Evolutionary conservation across 2,113 vertebrate species (phyloP).

Genomic region (Ammodytes marinus): DNA sequence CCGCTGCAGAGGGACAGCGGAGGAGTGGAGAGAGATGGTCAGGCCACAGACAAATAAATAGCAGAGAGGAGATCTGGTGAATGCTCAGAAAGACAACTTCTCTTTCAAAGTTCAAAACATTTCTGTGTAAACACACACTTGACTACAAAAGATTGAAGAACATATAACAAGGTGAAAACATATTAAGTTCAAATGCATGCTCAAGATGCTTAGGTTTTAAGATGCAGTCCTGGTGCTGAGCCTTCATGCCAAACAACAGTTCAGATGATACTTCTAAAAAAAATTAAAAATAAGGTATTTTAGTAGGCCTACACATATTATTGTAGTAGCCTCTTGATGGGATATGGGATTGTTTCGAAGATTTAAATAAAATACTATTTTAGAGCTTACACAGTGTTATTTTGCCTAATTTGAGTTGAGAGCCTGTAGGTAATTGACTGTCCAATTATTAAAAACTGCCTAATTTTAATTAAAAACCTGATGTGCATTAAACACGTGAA

Average conservation of each 20-base stretch:
- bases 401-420: neutral
- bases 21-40: conserved; percentile 23
- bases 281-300: neutral
- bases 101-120: neutral
- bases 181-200: neutral
- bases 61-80: neutral
- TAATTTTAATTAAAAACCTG: neutral
- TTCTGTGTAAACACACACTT: conserved; percentile 14
- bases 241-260: neutral
- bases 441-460: neutral
- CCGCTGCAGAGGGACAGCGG: conserved; percentile 21
- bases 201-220: neutral
- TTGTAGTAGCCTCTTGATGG: too few species aligned
- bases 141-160: too few species aligned
- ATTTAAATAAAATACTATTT: too few species aligned
- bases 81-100: neutral
- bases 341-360: too few species aligned
- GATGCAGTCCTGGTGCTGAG: neutral
- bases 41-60: conserved; percentile 6
- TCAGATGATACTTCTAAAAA: neutral
- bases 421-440: neutral
- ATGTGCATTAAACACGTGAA: neutral
- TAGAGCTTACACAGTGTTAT: too few species aligned
- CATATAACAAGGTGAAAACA: neutral
- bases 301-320: too few species aligned